These are phyloP conservation scores for Crematogaster levior DNA, from an alignment of 2,888 invertebrate species.

Conservation along the genomic window DNA sequence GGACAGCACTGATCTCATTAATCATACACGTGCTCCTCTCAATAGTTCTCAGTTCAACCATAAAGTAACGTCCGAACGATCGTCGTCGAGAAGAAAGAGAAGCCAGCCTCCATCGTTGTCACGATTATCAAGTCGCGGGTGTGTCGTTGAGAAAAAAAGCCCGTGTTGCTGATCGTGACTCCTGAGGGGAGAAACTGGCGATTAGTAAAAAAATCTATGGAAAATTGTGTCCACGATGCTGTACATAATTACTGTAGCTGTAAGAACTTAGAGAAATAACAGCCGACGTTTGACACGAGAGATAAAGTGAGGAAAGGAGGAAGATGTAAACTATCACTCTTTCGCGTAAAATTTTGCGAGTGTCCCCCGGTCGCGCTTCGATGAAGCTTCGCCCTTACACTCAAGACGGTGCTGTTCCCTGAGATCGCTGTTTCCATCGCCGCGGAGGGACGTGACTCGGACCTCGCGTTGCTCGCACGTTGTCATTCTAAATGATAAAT, in stretches of 20 bases:
- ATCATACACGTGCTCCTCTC: not conserved
- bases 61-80: conserved; percentile 16
- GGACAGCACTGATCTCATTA: not conserved
- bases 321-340: conserved; percentile 65
- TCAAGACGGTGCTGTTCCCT: not conserved
- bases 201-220: conserved; percentile 37
- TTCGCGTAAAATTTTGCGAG: conserved; percentile 65
- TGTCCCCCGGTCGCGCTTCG: conserved; percentile 13
- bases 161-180: not conserved
- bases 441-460: not conserved
- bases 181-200: not conserved
- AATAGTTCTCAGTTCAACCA: not conserved
- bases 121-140: not conserved
- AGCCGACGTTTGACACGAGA: not conserved
- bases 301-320: not conserved
- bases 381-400: not conserved
- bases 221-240: conserved; percentile 21
- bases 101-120: not conserved
- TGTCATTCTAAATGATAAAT: too few species aligned
- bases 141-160: not conserved
- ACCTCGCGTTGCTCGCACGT: not conserved
- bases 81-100: not conserved
- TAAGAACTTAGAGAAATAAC: conserved; percentile 38
- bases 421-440: not conserved
- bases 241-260: conserved; percentile 42